Evolutionary conservation across 2,113 vertebrate species (phyloP), one percentile per base, ranked within the genome.

Genomic region (Rhinogobius similis): DNA sequence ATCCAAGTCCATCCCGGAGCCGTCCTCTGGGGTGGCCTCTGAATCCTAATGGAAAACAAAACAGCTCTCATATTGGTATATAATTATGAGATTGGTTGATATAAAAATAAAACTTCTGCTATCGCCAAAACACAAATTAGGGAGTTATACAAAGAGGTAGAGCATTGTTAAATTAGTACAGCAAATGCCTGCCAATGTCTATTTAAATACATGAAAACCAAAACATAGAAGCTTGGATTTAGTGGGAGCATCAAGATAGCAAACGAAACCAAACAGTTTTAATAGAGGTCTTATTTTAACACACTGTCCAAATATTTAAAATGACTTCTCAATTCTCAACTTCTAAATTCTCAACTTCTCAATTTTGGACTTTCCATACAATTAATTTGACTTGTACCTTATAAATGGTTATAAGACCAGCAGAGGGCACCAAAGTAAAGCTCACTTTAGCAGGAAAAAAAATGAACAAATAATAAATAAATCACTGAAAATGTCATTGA

Each of bases 1-100:
- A 82, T 95, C 95, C 76, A 91, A 82, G 78, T 94, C 94, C 93
- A 95, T 94, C 83, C 90, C 88, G 50, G 88, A 93, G 55, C 90
- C 90, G 79, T 96, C 92, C 88, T 96, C 86, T 48, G 76, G 65
- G 66, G 65, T 1, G 58, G 72, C 44, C 14, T 69, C 74, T 75
- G 76, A 76, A 16, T 68, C 85, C 77, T 73, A 61, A 24, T 67
- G 26, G 44, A 21, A 38, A 20, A 23, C 23, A 46, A 0, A 46
- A 55, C 29, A 38, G 1, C 7, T 55, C 21, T 53, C 4, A 58
- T 27, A 32, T n/a, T 1, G 27, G 56, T 10, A 11, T 58, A 36
- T 61, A 20, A 61, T 61, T 61, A 38, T 36, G 38, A 10, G 27
- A 16, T 36, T 36, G 29, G 27, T 18, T 27, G 14, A 59, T 18